Evolutionary conservation across 1,140 invertebrate genomes (phyloP).

Genomic region (Drosophila sturtevanti): DNA sequence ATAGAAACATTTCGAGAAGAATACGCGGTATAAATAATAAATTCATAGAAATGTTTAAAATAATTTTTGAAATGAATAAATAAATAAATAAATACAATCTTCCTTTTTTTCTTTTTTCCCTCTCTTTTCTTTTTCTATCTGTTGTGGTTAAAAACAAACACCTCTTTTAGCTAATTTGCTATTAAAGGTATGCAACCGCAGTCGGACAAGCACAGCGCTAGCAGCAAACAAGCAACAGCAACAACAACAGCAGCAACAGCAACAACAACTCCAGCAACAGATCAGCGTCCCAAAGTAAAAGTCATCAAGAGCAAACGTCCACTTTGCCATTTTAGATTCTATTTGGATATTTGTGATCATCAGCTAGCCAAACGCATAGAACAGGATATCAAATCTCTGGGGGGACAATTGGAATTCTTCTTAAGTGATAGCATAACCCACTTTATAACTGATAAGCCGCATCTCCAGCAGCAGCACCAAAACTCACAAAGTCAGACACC

Average conservation of each 20-base stretch:
- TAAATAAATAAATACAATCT: slow-evolving; percentile 45
- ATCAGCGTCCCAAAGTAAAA: slow-evolving; percentile 73
- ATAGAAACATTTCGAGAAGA: not conserved
- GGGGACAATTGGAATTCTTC: slow-evolving; percentile 86
- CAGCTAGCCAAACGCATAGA: slow-evolving; percentile 85
- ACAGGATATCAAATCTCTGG: slow-evolving; percentile 86
- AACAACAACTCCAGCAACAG: slow-evolving; percentile 38
- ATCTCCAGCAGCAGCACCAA: slow-evolving; percentile 28
- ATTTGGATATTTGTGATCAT: slow-evolving; percentile 88
- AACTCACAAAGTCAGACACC: slow-evolving; percentile 33
- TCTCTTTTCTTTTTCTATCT: slow-evolving; percentile 47
- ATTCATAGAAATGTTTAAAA: not conserved
- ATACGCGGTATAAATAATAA: not conserved
- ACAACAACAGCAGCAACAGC: slow-evolving; percentile 48
- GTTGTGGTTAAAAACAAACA: slow-evolving; percentile 19
- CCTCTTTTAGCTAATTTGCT: slow-evolving; percentile 70
- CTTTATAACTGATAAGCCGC: slow-evolving; percentile 84
- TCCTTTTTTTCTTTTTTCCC: slow-evolving; percentile 27
- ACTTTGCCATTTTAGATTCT: slow-evolving; percentile 86
- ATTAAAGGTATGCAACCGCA: slow-evolving; percentile 82
- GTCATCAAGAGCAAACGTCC: slow-evolving; percentile 84
- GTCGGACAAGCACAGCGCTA: slow-evolving; percentile 81
- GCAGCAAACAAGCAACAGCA: slow-evolving; percentile 70
- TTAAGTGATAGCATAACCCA: slow-evolving; percentile 84
- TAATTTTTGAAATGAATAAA: slow-evolving; percentile 14